Evolutionary conservation across 92 coral and sea anemone genomes (phyloP).

Genomic region (Phenganax subtilis): DNA sequence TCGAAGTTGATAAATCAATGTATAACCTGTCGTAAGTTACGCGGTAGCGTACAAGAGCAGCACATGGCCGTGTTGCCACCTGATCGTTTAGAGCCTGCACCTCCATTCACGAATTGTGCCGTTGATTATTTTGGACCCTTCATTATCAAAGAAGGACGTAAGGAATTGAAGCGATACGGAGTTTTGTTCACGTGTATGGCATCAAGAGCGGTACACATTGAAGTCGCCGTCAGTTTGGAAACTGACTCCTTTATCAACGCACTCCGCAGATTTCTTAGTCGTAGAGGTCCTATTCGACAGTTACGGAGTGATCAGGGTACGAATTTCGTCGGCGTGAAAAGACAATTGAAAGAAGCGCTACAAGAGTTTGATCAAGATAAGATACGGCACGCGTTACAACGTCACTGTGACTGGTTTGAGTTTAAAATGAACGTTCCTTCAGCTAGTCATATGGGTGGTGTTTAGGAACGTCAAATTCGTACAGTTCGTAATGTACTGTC

Average conservation of each 20-base stretch:
- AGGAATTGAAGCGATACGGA: background rate
- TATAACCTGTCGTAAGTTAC: conserved; percentile 6
- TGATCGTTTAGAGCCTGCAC: background rate
- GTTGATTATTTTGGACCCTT: no score
- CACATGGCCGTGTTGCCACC: conserved; percentile 9
- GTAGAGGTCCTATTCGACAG: background rate
- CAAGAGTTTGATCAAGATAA: conserved; percentile 4
- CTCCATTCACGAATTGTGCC: no score
- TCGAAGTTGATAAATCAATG: background rate
- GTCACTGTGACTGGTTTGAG: background rate
- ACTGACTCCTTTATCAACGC: conserved; percentile 26
- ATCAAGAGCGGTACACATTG: conserved; percentile 23
- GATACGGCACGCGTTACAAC: background rate
- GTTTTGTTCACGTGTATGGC: conserved; percentile 10
- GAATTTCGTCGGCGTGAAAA: conserved; percentile 32
- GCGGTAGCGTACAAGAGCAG: background rate
- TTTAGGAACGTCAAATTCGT: conserved; percentile 35
- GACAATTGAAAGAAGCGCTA: conserved; percentile 6
- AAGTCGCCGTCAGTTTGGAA: conserved; percentile 10
- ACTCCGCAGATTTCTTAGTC: conserved; percentile 19
- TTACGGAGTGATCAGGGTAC: conserved; percentile 40
- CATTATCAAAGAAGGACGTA: no score
- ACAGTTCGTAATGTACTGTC: conserved; percentile 30
- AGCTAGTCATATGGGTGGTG: no score
- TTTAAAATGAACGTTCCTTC: no score